phyloP scores from a whole-genome alignment of 2,797 vertebrate genomes.

The Ammospiza maritima region DNA sequence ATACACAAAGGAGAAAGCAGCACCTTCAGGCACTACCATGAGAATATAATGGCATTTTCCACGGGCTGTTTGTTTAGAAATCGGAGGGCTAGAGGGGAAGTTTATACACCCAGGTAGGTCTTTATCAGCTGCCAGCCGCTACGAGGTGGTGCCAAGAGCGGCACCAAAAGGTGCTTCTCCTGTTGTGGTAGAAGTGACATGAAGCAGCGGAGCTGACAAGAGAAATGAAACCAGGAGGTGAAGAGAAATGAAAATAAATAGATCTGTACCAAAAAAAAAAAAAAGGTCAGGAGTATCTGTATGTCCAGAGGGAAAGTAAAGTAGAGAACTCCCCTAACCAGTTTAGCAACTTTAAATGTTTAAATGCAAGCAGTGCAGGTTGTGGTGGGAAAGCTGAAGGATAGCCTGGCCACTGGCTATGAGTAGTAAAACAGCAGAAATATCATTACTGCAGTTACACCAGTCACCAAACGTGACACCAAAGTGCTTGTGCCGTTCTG shows the following conservation, averaged over 20 bases:
- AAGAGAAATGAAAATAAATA: background rate
- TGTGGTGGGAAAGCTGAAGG: background rate
- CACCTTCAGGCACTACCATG: conserved; percentile 18
- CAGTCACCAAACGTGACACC: background rate
- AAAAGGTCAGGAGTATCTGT: background rate
- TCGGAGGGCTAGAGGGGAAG: background rate
- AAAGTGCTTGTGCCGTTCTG: background rate
- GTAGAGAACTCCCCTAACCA: background rate
- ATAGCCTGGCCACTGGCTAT: background rate
- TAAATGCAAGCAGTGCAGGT: background rate
- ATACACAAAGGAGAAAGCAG: conserved; percentile 39
- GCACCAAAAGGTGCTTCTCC: background rate
- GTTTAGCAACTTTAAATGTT: background rate
- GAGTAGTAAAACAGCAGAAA: background rate
- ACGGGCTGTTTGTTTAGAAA: background rate
- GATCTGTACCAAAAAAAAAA: background rate
- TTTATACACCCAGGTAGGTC: background rate
- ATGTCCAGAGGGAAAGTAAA: background rate
- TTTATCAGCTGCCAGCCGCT: background rate
- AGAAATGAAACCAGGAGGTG: background rate
- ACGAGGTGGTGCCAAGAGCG: rapidly evolving
- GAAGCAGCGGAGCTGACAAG: background rate
- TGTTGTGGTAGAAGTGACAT: background rate
- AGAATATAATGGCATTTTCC: conserved; percentile 35
- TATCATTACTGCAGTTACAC: background rate